Percentiles rank a stretch among this genome's conserved stretches.
Evolutionary conservation across 2,113 vertebrate genomes (phyloP).

Genomic region (Calcarius ornatus): DNA sequence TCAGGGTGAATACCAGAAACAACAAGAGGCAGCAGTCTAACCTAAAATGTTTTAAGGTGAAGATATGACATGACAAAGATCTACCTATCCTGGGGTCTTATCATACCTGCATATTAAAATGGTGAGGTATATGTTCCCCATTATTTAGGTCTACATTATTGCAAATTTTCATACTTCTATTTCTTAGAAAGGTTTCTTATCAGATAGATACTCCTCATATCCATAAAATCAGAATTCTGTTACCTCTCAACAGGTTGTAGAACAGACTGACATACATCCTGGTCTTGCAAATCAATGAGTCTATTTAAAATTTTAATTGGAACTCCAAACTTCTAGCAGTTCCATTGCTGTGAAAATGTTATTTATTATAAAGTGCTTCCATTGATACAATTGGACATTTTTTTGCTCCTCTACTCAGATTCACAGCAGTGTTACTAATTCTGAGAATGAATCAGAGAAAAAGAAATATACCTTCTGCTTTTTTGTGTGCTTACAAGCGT

Average conservation of each 20-base stretch:
- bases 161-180: background rate
- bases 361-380: background rate
- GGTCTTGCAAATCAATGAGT: background rate
- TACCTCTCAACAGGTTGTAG: background rate
- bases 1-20: rapidly evolving
- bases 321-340: background rate
- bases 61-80: background rate
- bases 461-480: background rate
- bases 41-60: background rate
- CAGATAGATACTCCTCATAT: background rate
- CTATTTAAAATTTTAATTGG: background rate
- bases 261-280: background rate
- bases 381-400: background rate
- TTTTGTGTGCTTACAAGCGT: background rate
- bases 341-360: background rate
- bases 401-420: background rate
- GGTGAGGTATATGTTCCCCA: background rate
- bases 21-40: background rate
- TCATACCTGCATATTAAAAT: background rate
- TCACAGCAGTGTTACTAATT: background rate
- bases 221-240: background rate
- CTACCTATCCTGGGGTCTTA: background rate
- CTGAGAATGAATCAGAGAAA: background rate
- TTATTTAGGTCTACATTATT: background rate
- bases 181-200: background rate